phyloP scores from a whole-genome alignment of 1,140 invertebrate species.

The Atta colombica region DNA sequence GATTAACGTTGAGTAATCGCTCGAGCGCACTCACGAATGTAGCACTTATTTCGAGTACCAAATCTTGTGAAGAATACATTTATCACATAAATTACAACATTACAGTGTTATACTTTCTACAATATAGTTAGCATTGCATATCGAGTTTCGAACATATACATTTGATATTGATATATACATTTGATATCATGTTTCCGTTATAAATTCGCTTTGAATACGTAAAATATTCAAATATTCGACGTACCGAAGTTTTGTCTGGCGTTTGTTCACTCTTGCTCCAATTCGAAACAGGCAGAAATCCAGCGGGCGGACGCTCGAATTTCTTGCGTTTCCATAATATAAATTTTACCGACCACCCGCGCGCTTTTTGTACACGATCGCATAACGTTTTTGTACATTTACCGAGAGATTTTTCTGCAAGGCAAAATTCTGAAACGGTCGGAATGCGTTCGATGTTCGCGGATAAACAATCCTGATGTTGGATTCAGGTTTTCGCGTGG shows the following conservation, averaged over 20 bases:
- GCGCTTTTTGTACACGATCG: slow-evolving; percentile 6
- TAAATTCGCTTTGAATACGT: slow-evolving; percentile 7
- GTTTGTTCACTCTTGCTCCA: slow-evolving; percentile 21
- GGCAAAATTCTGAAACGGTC: slow-evolving; percentile 30
- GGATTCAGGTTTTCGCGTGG: slow-evolving; percentile 72
- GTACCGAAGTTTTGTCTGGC: neutral
- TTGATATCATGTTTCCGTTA: neutral
- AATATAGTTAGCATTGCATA: slow-evolving; percentile 14
- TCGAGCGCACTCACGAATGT: neutral
- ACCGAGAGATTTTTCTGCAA: slow-evolving; percentile 43
- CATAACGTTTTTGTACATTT: neutral
- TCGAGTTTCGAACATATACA: neutral
- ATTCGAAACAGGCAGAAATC: slow-evolving; percentile 14
- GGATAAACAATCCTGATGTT: slow-evolving; percentile 71
- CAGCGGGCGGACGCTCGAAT: neutral
- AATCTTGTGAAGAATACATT: slow-evolving; percentile 24
- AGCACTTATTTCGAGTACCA: slow-evolving; percentile 15
- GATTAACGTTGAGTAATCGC: slow-evolving; percentile 86
- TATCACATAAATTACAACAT: slow-evolving; percentile 33
- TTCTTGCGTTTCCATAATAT: slow-evolving; percentile 41
- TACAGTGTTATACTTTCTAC: slow-evolving; percentile 8
- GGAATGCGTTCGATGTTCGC: slow-evolving; percentile 36
- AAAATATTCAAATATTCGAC: slow-evolving; percentile 22
- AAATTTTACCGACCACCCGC: slow-evolving; percentile 55
- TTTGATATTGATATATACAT: neutral